These are phyloP conservation scores for Pandemis cinnamomeana DNA, from an alignment of 2,888 invertebrate species.

Conservation along the genomic window DNA sequence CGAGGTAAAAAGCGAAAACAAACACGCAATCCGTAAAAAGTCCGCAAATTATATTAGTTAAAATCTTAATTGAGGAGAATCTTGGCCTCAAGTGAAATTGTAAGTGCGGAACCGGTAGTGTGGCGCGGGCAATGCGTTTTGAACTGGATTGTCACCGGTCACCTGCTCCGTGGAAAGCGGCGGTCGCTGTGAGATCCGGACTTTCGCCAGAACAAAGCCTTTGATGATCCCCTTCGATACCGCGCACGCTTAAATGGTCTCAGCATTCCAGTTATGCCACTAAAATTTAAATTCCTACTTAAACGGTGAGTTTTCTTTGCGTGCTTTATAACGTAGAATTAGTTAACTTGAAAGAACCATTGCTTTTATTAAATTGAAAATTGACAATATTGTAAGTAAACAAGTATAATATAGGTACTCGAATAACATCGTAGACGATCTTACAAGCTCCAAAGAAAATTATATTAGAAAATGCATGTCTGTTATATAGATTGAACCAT, in stretches of 20 bases:
- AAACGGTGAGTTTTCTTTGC: too few species aligned
- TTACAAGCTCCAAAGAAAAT: background rate
- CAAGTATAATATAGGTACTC: background rate
- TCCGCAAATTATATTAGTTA: slow-evolving; percentile 19
- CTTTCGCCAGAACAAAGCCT: slow-evolving; percentile 60
- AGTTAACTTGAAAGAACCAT: too few species aligned
- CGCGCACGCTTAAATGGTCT: slow-evolving; percentile 46
- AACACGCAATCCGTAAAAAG: slow-evolving; percentile 22
- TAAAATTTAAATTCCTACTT: slow-evolving; percentile 13
- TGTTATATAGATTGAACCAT: background rate
- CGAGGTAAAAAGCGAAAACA: slow-evolving; percentile 34
- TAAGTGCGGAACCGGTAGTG: slow-evolving; percentile 19
- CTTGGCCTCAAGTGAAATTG: slow-evolving; percentile 28
- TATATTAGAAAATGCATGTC: slow-evolving; percentile 34
- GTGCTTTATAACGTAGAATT: background rate
- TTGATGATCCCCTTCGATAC: slow-evolving; percentile 52
- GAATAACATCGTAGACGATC: background rate
- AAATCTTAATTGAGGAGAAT: slow-evolving; percentile 32
- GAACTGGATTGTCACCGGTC: slow-evolving; percentile 28
- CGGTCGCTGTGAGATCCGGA: slow-evolving; percentile 50
- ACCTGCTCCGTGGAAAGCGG: slow-evolving; percentile 43
- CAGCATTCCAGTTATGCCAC: slow-evolving; percentile 51
- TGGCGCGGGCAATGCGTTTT: slow-evolving; percentile 11
- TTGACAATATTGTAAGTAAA: too few species aligned
- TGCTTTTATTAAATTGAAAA: too few species aligned